Evolutionary conservation across 2,113 vertebrate genomes (phyloP).

Genomic region (Bagarius yarrelli): DNA sequence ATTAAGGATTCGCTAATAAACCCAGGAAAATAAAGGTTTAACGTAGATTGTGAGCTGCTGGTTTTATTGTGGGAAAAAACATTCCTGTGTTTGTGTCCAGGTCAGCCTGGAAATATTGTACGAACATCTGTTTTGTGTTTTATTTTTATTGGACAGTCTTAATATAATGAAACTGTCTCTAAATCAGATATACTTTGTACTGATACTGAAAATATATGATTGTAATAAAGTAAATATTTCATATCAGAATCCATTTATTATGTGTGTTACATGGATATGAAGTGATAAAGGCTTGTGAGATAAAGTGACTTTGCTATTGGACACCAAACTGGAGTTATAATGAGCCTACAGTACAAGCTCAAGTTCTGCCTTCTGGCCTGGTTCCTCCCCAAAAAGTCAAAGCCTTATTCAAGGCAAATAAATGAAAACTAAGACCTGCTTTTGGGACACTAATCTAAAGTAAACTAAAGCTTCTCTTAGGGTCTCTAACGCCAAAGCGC

Average conservation of each 20-base stretch:
- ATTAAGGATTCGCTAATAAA: neutral
- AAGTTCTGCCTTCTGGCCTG: neutral
- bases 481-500: neutral
- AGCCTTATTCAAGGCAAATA: neutral
- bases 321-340: neutral
- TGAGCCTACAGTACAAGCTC: no score
- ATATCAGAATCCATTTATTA: slow-evolving; percentile 24
- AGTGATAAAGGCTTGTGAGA: neutral
- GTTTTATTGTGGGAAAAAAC: slow-evolving; percentile 43
- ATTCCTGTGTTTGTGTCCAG: slow-evolving; percentile 35
- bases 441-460: neutral
- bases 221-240: slow-evolving; percentile 78
- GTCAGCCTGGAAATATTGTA: neutral
- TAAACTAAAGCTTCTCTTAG: neutral
- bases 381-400: neutral
- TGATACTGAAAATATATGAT: slow-evolving; percentile 68
- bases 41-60: slow-evolving; percentile 36
- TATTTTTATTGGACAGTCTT: slow-evolving; percentile 52
- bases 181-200: slow-evolving; percentile 66
- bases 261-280: no score
- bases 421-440: neutral
- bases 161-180: slow-evolving; percentile 52
- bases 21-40: neutral
- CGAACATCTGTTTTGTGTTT: neutral
- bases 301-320: neutral